Evolutionary conservation across 2,888 invertebrate species (phyloP).

Genomic region (Epirrhoe alternata): DNA sequence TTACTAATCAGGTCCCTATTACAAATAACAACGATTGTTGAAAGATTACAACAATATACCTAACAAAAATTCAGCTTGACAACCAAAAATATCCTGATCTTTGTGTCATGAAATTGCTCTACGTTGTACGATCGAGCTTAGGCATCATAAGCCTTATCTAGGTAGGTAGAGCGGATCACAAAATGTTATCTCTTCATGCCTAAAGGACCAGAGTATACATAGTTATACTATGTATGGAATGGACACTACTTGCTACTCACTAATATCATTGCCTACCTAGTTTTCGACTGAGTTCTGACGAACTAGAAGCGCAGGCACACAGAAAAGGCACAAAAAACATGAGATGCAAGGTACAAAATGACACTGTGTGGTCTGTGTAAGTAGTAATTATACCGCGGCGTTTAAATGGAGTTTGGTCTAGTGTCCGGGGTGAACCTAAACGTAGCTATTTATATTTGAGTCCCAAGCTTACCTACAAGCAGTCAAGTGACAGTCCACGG

Average conservation of each 20-base stretch:
- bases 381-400: no score
- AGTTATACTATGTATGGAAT: no score
- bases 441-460: conserved; percentile 38
- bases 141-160: conserved; percentile 6
- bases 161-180: conserved; percentile 8
- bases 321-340: no score
- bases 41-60: background rate
- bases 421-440: background rate
- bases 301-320: no score
- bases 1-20: no score
- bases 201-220: conserved; percentile 5
- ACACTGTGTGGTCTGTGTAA: no score
- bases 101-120: background rate
- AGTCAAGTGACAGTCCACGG: conserved; percentile 37
- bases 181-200: conserved; percentile 23
- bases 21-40: no score
- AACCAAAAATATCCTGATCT: background rate
- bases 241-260: no score
- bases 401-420: no score
- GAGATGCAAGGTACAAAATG: no score
- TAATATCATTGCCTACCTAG: no score
- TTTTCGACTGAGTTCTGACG: no score
- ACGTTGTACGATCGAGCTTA: conserved; percentile 3
- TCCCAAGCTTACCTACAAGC: conserved; percentile 27
- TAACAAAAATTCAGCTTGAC: background rate